Percentiles rank a stretch among this genome's conserved stretches.
Evolutionary conservation across 64 coral and sea anemone species (phyloP).

Genomic region (Acropora tenuis): DNA sequence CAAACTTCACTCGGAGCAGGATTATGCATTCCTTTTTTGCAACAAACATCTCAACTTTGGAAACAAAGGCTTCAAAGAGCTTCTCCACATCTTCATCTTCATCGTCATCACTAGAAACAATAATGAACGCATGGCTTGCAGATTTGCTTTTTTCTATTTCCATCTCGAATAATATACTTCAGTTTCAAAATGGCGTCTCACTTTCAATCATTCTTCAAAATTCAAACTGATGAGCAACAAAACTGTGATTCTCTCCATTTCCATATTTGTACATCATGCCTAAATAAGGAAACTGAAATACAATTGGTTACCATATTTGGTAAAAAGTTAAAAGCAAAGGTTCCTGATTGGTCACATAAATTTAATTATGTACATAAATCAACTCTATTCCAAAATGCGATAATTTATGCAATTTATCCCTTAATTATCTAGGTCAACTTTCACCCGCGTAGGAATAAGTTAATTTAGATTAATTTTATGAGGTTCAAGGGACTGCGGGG

Average conservation of each 20-base stretch:
- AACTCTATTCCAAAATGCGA: not conserved
- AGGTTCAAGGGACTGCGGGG: too few species aligned
- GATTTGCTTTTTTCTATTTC: not conserved
- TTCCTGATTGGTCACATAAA: not conserved
- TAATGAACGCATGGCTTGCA: conserved; percentile 6
- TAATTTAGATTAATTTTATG: too few species aligned
- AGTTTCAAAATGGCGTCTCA: conserved; percentile 6
- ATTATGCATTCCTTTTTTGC: conserved; percentile 52
- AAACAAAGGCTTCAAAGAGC: conserved; percentile 76
- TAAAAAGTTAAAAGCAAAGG: not conserved
- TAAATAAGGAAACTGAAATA: not conserved
- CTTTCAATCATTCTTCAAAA: not conserved
- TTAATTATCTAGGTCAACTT: not conserved
- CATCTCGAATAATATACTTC: not conserved
- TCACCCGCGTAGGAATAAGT: too few species aligned
- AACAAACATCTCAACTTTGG: conserved; percentile 58
- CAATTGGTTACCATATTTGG: conserved; percentile 21
- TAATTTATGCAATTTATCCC: not conserved
- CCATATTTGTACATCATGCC: conserved; percentile 11
- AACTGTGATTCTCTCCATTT: not conserved
- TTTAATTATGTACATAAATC: conserved; percentile 21
- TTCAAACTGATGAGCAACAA: too few species aligned
- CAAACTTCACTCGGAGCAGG: conserved; percentile 71
- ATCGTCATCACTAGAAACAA: conserved; percentile 79
- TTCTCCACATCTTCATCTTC: conserved; percentile 62